Percentiles rank a stretch among this genome's conserved stretches.
phyloP scores from a whole-genome alignment of 2,113 vertebrate species.

The Psittacula cyanocephala region DNA sequence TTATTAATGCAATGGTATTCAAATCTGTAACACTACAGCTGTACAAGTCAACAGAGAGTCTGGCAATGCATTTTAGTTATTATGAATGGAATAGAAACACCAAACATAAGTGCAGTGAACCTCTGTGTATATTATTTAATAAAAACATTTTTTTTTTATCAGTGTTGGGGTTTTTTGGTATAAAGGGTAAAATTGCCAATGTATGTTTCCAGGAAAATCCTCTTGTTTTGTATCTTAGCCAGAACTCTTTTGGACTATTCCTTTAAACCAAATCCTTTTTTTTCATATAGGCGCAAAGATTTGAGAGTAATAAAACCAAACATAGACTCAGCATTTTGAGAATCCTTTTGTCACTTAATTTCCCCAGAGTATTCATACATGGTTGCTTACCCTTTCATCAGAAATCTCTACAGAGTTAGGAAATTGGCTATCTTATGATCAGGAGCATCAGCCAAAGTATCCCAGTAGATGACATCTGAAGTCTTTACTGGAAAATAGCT shows the following conservation, averaged over 20 bases:
- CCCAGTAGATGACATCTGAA: slow-evolving; percentile 54
- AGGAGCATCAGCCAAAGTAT: slow-evolving; percentile 41
- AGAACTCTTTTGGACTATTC: background rate
- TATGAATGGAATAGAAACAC: background rate
- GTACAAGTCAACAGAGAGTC: background rate
- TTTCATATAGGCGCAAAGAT: slow-evolving; percentile 32
- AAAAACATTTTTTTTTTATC: background rate
- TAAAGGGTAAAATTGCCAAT: background rate
- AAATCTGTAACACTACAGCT: background rate
- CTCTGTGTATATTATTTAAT: background rate
- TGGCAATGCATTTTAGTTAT: background rate
- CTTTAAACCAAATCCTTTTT: background rate
- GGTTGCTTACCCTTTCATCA: slow-evolving; percentile 41
- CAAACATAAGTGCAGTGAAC: background rate
- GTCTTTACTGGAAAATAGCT: slow-evolving; percentile 64
- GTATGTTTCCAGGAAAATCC: background rate
- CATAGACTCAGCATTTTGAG: slow-evolving; percentile 43
- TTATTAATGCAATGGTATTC: background rate
- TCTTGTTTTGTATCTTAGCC: background rate
- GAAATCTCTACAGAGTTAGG: slow-evolving; percentile 45
- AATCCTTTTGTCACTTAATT: slow-evolving; percentile 51
- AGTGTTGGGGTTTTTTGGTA: fast-evolving
- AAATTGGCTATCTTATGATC: slow-evolving; percentile 49
- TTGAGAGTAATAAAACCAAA: slow-evolving; percentile 39
- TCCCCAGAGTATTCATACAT: slow-evolving; percentile 27